Conservation (phyloP, 2,797 vertebrate genomes). For the Hydrophis major region DNA sequence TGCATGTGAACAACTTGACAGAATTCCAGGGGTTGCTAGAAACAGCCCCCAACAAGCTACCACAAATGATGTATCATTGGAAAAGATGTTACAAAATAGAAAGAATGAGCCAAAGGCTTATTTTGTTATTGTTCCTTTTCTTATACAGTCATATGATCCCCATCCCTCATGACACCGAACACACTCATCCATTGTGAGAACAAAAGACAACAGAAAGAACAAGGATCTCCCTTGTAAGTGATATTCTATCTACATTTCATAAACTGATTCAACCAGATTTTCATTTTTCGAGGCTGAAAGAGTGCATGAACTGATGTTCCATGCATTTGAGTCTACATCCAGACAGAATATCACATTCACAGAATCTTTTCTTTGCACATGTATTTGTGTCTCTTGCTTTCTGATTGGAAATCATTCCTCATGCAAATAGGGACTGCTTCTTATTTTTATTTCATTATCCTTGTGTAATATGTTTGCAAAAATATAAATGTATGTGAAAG, state of each 20-base stretch:
- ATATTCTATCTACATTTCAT: background rate
- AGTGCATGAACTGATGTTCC: background rate
- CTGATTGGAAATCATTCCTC: background rate
- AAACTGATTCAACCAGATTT: background rate
- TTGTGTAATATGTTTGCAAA: constrained; percentile 1
- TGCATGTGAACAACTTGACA: background rate
- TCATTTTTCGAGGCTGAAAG: background rate
- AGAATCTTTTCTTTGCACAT: background rate
- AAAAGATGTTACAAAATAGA: background rate
- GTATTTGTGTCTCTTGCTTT: background rate
- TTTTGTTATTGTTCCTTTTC: background rate
- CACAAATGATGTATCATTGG: background rate
- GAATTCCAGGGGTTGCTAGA: background rate
- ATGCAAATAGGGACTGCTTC: background rate
- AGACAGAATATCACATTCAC: background rate
- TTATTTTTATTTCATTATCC: background rate
- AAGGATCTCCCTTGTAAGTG: background rate
- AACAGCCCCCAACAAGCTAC: background rate
- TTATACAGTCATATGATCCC: background rate
- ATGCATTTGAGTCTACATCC: background rate
- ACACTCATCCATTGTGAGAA: background rate
- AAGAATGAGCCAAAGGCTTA: background rate
- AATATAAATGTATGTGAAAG: background rate
- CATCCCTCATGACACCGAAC: background rate
- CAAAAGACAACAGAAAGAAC: background rate